Evolutionary conservation across 2,113 vertebrate genomes (phyloP), one percentile per base, ranked within the genome.

Genomic region (Budorcas taxicolor): DNA sequence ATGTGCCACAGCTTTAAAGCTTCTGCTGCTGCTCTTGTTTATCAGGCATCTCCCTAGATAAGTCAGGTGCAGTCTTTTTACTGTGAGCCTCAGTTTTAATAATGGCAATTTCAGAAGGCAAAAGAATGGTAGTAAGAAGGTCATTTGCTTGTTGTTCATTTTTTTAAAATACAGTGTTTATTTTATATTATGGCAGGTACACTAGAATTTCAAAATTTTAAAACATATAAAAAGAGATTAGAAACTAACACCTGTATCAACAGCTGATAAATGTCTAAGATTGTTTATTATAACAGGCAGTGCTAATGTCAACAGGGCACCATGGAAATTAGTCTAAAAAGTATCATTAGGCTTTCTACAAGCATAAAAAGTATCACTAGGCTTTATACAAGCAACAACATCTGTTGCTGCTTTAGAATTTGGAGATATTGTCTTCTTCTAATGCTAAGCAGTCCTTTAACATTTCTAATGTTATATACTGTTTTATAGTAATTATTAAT

Each of bases 341-440:
- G 98, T 98, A 99, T 98, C 99, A 99, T 99, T 99, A 99, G 98
- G 99, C 98, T 99, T 99, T 99, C 98, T 99, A 99, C 99, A 99
- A 99, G 99, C 99, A 99, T 99, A 98, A 98, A 99, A 99, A 99
- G 98, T 98, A 99, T 98, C 99, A 99, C 99, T 99, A 99, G 98
- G 99, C 98, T 99, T 99, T 99, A 98, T 99, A 99, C 99, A 99
- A 99, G 99, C 99, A 99, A 98, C 99, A 99, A 96, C 92, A 99
- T 99, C 98, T 98, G 98, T 98, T 99, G 99, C 98, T 99, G 98
- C 98, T 99, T 98, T 98, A 98, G 98, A 98, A 97, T 98, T 98
- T 93, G 5, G 5, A 93, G 97, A 98, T 91, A 98, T 67, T 98
- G 98, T 98, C 90, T 97, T 98, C 97, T 98, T 98, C 87, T 94